Evolutionary conservation across 1,140 invertebrate genomes (phyloP).

Genomic region (Polypedilum vanderplanki): DNA sequence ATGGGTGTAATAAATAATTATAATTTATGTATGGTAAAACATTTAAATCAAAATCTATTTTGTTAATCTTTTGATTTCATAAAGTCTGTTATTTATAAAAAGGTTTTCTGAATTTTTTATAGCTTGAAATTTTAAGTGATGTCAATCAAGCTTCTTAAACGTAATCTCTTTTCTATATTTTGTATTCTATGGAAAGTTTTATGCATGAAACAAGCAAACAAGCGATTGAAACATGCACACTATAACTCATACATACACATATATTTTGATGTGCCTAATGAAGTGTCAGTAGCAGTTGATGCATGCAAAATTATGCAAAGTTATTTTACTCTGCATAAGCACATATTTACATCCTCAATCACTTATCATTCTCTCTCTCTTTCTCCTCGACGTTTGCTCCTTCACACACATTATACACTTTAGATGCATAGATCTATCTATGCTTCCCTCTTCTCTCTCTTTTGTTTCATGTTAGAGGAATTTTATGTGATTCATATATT

Average conservation of each 20-base stretch:
- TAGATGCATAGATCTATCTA: too few species aligned
- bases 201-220: background rate
- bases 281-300: conserved; percentile 16
- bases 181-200: background rate
- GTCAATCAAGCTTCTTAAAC: too few species aligned
- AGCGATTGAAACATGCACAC: background rate
- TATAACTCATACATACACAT: background rate
- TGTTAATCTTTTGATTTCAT: too few species aligned
- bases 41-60: too few species aligned
- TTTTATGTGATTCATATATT: conserved; percentile 2
- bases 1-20: too few species aligned
- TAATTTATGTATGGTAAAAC: too few species aligned
- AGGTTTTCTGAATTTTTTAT: too few species aligned
- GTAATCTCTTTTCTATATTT: background rate
- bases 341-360: conserved; percentile 18
- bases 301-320: conserved; percentile 13
- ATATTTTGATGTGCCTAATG: background rate
- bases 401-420: too few species aligned
- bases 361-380: background rate
- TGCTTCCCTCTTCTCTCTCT: background rate
- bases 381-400: background rate
- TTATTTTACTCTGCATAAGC: background rate
- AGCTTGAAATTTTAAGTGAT: too few species aligned
- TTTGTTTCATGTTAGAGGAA: conserved; percentile 12
- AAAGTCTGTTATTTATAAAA: too few species aligned